A percentile compares a stretch with the other conserved stretches of the same genome.
Conservation (phyloP, 2,888 invertebrate genomes). For the Tenthredo livida region DNA sequence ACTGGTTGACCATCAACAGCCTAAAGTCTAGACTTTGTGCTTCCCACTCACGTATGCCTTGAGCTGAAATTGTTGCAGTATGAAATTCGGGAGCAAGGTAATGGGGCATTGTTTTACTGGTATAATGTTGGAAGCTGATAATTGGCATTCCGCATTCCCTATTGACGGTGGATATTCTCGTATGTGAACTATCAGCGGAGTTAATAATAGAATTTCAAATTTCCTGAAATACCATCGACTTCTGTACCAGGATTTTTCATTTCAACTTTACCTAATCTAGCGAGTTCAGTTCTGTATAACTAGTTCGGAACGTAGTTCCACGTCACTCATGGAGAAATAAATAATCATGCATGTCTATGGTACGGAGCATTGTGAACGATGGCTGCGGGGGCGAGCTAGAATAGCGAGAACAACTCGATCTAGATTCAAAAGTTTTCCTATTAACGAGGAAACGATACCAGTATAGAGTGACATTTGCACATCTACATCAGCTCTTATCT, state of each 20-base stretch:
- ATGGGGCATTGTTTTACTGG: neutral
- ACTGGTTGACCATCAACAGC: constrained; percentile 21
- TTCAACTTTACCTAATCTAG: neutral
- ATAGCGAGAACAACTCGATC: neutral
- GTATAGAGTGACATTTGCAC: neutral
- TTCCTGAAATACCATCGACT: neutral
- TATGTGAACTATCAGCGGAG: neutral
- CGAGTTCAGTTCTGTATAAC: neutral
- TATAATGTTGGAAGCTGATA: neutral
- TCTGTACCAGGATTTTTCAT: neutral
- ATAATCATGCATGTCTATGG: neutral
- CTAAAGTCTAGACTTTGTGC: constrained; percentile 47
- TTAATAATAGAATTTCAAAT: neutral
- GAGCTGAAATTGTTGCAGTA: constrained; percentile 44
- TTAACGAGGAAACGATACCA: neutral
- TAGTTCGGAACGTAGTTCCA: neutral
- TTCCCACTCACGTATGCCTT: constrained; percentile 35
- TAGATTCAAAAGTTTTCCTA: constrained; percentile 14
- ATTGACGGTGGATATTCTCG: neutral
- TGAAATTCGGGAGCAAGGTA: constrained; percentile 40
- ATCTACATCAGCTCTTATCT: neutral
- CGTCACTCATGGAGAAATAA: neutral
- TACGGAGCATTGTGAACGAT: neutral
- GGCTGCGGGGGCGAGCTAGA: neutral
- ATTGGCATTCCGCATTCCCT: neutral